These are phyloP conservation scores for Fragum fragum DNA, from an alignment of 2,888 invertebrate genomes.

Conservation along the genomic window DNA sequence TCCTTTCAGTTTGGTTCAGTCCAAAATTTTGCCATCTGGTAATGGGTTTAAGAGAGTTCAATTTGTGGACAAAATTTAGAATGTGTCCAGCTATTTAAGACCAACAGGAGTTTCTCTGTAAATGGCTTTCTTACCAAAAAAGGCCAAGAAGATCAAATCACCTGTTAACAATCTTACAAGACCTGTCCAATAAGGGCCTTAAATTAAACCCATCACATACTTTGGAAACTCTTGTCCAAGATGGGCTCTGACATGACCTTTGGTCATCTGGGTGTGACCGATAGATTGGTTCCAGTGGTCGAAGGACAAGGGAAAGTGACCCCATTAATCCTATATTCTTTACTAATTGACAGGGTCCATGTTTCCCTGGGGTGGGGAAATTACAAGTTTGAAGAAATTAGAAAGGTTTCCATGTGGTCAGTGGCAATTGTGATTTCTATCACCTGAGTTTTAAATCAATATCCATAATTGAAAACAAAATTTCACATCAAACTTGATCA, in stretches of 20 bases:
- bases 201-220: conserved; percentile 7
- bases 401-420: background rate
- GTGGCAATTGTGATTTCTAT: no score
- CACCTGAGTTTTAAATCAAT: no score
- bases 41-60: no score
- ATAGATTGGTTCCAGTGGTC: conserved; percentile 60
- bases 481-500: no score
- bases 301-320: conserved; percentile 25
- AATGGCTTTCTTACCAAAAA: background rate
- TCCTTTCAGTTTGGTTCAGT: no score
- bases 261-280: conserved; percentile 55
- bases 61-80: no score
- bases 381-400: conserved; percentile 10
- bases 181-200: conserved; percentile 12
- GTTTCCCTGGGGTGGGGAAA: conserved; percentile 31
- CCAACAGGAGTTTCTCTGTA: background rate
- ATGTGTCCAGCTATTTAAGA: no score
- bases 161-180: conserved; percentile 24
- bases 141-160: background rate
- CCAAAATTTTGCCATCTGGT: no score
- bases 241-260: conserved; percentile 53
- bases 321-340: conserved; percentile 37
- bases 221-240: conserved; percentile 22
- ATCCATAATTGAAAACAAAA: no score
- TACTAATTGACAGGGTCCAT: conserved; percentile 44